Evolutionary conservation across 2,888 invertebrate genomes (phyloP).

Genomic region (Galerucella nymphaeae): DNA sequence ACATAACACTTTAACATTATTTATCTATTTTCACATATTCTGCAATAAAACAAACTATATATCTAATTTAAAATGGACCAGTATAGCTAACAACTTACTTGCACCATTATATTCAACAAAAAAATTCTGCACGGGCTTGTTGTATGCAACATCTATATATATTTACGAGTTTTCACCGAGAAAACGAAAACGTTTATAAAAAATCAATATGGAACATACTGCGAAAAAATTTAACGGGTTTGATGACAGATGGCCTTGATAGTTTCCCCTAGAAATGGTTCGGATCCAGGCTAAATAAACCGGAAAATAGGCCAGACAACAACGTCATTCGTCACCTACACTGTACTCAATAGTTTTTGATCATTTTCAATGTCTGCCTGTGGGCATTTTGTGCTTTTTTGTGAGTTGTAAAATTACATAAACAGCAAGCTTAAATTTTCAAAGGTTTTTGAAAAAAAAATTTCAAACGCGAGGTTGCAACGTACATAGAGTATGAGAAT

Average conservation of each 20-base stretch:
- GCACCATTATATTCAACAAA: constrained; percentile 52
- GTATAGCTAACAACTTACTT: constrained; percentile 53
- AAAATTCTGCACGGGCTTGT: constrained; percentile 45
- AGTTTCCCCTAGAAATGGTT: constrained; percentile 42
- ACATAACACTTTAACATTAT: constrained; percentile 23
- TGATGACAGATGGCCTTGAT: constrained; percentile 47
- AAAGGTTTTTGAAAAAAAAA: too few relatives aligned
- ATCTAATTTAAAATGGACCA: constrained; percentile 29
- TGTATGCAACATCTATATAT: constrained; percentile 33
- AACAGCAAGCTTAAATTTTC: too few relatives aligned
- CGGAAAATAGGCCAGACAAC: constrained; percentile 55
- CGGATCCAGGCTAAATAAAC: constrained; percentile 53
- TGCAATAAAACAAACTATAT: constrained; percentile 18
- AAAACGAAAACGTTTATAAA: constrained; percentile 13
- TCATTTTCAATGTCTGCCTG: not conserved
- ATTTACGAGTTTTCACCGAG: constrained; percentile 34
- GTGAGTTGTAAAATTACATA: too few relatives aligned
- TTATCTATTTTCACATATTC: constrained; percentile 30
- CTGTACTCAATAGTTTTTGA: not conserved
- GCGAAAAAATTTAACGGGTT: constrained; percentile 40
- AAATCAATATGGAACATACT: constrained; percentile 18
- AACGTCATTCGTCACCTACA: constrained; percentile 12
- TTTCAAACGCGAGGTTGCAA: too few relatives aligned
- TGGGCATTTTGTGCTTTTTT: too few relatives aligned
- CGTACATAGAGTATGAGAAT: too few relatives aligned